Evolutionary conservation across 2,113 vertebrate species (phyloP), one percentile per base, ranked within the genome.

Genomic region (Corythornis vintsioides): DNA sequence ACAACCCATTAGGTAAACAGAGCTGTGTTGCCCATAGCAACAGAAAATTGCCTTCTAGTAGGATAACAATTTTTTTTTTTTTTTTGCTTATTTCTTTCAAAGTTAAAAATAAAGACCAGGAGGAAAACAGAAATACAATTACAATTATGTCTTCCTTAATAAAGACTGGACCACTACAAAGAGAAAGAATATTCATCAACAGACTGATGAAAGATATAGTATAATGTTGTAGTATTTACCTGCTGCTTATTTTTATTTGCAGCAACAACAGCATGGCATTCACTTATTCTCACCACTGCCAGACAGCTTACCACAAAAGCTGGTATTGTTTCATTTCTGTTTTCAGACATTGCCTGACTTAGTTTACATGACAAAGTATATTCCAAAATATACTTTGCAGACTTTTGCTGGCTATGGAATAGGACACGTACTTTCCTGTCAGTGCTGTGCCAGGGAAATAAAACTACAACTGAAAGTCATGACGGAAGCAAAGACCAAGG

Each of bases 11-110:
- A 95, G 73, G 77, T 91, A 95, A 94, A 93, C 73, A 86, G 78
- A 86, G 70, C 29, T 94, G 94, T 73, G 94, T 96, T 92, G 77
- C 90, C 82, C 18, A 0, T 96, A 89, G 95, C 94, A 96, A 96
- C 92, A 88, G 84, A 92, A 94, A 90, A 91, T 65, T 95, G 48
- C 72, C 43, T 91, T 95, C 59, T 65, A 78, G 48, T 21, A 70
- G 73, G 43, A 86, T 79, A 83, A 80, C 52, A 75, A 86, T 65
- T 45, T 88, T 60, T 86, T 95, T 33, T 33, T 94, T 75, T 88
- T 9, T 53, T 96, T 75, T 43, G 11, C n/a, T 90, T 93, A 29
- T 94, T 96, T 87, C 33, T 77, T 75, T 85, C 45, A 72, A 92
- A 92, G 48, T 86, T 90, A 77, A 75, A 93, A 95, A 79, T 48